A percentile compares a stretch with the other conserved stretches of the same genome.
phyloP scores from a whole-genome alignment of 1,140 invertebrate genomes.

The Lepidotrigona ventralis region DNA sequence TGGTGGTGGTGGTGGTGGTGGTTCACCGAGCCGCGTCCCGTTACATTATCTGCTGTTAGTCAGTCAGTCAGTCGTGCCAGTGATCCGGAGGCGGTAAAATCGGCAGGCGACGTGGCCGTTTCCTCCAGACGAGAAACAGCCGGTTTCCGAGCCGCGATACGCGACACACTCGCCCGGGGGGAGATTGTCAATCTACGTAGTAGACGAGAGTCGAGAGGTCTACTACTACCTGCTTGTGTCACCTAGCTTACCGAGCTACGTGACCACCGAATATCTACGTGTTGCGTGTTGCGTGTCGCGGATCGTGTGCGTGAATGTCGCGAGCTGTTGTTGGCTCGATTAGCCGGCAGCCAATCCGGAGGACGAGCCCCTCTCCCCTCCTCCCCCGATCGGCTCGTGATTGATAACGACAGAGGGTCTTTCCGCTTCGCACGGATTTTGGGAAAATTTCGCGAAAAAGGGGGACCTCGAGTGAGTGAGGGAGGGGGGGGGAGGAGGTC shows the following conservation, averaged over 20 bases:
- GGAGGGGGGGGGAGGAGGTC: background rate
- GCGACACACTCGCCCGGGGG: too few species aligned
- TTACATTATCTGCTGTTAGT: constrained; percentile 77
- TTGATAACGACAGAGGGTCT: background rate
- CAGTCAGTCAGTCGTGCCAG: constrained; percentile 74
- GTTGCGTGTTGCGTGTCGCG: too few species aligned
- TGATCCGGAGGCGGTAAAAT: constrained; percentile 61
- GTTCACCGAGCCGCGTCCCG: constrained; percentile 69
- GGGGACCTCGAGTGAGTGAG: too few species aligned
- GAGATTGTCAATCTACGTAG: too few species aligned
- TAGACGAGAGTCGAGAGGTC: too few species aligned
- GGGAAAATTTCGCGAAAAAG: too few species aligned
- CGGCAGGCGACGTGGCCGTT: constrained; percentile 1
- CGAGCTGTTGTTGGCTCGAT: background rate
- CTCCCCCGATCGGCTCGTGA: background rate
- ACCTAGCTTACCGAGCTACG: too few species aligned
- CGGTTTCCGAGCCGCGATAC: background rate
- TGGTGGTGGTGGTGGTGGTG: constrained; percentile 26
- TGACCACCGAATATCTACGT: background rate
- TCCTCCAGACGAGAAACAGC: background rate
- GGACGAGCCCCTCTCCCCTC: too few species aligned
- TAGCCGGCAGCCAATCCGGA: constrained; percentile 2
- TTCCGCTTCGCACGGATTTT: background rate
- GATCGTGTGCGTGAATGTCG: background rate
- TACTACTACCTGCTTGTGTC: too few species aligned